phyloP scores from a whole-genome alignment of 1,140 invertebrate species.

The Eriosoma lanigerum region DNA sequence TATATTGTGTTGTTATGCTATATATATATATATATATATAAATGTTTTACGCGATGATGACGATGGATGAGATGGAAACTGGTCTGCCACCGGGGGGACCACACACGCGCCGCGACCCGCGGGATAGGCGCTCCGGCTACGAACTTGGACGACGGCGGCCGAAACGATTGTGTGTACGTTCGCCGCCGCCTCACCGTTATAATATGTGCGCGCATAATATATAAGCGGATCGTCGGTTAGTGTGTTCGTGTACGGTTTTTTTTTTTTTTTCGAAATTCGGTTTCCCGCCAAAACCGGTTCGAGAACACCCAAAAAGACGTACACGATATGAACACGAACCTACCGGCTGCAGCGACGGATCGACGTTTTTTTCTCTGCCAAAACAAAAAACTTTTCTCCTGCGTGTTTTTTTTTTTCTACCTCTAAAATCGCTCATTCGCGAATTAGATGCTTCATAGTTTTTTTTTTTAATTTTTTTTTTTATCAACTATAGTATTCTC shows the following conservation, averaged over 20 bases:
- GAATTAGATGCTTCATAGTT: neutral
- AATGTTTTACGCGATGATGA: neutral
- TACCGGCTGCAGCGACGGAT: neutral
- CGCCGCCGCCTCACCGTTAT: conserved; percentile 5
- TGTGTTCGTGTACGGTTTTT: conserved; percentile 30
- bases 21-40: neutral
- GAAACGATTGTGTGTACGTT: conserved; percentile 18
- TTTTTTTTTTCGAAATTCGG: conserved; percentile 15
- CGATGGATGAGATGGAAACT: conserved; percentile 34
- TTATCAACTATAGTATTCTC: too few species aligned
- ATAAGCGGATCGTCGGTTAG: neutral
- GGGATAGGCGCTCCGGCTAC: conserved; percentile 32
- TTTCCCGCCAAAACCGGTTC: conserved; percentile 42
- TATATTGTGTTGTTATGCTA: too few species aligned
- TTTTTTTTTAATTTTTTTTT: conserved; percentile 16
- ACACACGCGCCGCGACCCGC: conserved; percentile 35
- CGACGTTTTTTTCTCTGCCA: neutral
- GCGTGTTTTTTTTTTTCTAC: conserved; percentile 14
- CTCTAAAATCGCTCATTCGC: conserved; percentile 17
- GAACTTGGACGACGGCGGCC: conserved; percentile 20
- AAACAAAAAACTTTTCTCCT: conserved; percentile 18
- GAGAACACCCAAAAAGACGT: conserved; percentile 37
- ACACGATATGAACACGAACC: too few species aligned
- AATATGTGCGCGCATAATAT: neutral
- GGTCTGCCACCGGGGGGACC: conserved; percentile 47